Evolutionary conservation across 2,797 vertebrate species (phyloP).

Genomic region (Crenichthys baileyi): DNA sequence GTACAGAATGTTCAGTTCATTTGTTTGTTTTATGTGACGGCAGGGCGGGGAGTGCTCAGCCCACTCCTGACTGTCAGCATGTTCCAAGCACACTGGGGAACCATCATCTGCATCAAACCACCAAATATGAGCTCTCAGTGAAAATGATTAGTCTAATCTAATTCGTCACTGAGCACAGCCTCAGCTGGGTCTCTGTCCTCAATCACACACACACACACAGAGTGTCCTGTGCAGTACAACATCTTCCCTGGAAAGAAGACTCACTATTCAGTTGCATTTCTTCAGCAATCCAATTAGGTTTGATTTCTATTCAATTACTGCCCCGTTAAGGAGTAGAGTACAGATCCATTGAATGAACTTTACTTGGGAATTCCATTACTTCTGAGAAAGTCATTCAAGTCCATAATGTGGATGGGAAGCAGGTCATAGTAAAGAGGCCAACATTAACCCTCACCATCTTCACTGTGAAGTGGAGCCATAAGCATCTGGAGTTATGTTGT

Average conservation of each 20-base stretch:
- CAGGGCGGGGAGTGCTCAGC: slow-evolving; percentile 33
- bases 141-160: slow-evolving; percentile 71
- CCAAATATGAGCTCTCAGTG: slow-evolving; percentile 53
- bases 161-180: slow-evolving; percentile 50
- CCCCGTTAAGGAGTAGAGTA: slow-evolving; percentile 63
- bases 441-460: slow-evolving; percentile 41
- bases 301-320: slow-evolving; percentile 79
- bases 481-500: slow-evolving; percentile 24
- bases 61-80: slow-evolving; percentile 70
- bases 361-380: slow-evolving; percentile 75
- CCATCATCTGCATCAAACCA: slow-evolving; percentile 24
- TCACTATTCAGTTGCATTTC: slow-evolving; percentile 72
- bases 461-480: slow-evolving; percentile 38
- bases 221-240: slow-evolving; percentile 39
- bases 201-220: slow-evolving; percentile 34
- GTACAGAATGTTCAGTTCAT: slow-evolving; percentile 61
- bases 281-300: slow-evolving; percentile 77
- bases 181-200: slow-evolving; percentile 43
- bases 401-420: slow-evolving; percentile 58
- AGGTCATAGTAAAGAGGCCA: slow-evolving; percentile 22
- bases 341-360: slow-evolving; percentile 73
- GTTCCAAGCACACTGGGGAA: slow-evolving; percentile 42
- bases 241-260: slow-evolving; percentile 61
- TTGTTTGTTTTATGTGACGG: slow-evolving; percentile 50
- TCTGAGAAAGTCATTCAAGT: slow-evolving; percentile 64